Evolutionary conservation across 2,888 invertebrate genomes (phyloP).

Genomic region (Leptogaster cylindrica): DNA sequence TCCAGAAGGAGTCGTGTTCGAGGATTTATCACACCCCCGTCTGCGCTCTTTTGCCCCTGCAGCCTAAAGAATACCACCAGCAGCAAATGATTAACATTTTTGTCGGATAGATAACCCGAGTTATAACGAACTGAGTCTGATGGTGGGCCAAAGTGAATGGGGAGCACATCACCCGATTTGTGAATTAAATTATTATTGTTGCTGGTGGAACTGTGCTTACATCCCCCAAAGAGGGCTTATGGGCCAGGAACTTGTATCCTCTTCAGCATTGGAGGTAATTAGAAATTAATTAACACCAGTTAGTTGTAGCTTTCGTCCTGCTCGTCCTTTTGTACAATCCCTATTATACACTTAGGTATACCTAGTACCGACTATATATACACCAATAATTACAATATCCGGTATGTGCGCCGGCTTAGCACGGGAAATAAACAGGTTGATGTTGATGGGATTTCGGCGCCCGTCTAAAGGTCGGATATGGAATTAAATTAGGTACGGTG

Average conservation of each 20-base stretch:
- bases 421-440: constrained; percentile 14
- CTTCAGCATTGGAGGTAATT: constrained; percentile 36
- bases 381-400: constrained; percentile 34
- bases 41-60: neutral
- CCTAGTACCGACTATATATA: too few species aligned
- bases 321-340: neutral
- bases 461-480: constrained; percentile 6
- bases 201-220: neutral
- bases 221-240: constrained; percentile 1
- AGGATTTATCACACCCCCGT: neutral
- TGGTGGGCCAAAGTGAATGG: neutral
- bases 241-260: constrained; percentile 21
- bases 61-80: neutral
- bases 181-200: neutral
- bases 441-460: constrained; percentile 34
- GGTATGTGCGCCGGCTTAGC: neutral
- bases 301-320: constrained; percentile 15
- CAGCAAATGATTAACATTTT: constrained; percentile 28
- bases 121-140: neutral
- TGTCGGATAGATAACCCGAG: constrained; percentile 21
- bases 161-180: neutral
- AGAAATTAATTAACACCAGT: constrained; percentile 42
- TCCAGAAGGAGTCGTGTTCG: too few species aligned
- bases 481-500: neutral
- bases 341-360: too few species aligned